Percentiles rank a stretch among this genome's conserved stretches.
phyloP scores from a whole-genome alignment of 2,888 invertebrate genomes.

The Cremastinae sp. region DNA sequence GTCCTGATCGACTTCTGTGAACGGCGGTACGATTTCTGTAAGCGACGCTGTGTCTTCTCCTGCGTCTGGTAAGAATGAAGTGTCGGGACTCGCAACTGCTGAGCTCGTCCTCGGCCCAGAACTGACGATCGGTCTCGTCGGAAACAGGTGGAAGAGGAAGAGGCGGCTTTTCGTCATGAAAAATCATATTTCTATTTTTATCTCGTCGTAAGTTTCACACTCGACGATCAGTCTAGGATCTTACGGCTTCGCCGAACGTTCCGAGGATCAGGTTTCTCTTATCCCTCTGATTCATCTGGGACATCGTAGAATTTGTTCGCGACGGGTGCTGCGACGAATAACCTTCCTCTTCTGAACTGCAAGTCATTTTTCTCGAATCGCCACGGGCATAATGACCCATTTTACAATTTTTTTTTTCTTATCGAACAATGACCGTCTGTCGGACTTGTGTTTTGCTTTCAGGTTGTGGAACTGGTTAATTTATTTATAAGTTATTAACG shows the following conservation, averaged over 20 bases:
- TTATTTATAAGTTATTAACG: slow-evolving; percentile 52
- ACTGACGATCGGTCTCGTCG: slow-evolving; percentile 72
- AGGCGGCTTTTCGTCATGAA: slow-evolving; percentile 59
- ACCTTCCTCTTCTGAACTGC: slow-evolving; percentile 72
- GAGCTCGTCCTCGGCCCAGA: slow-evolving; percentile 75
- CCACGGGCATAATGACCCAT: slow-evolving; percentile 70
- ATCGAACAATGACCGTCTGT: slow-evolving; percentile 39
- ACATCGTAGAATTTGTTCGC: slow-evolving; percentile 56
- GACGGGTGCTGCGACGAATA: slow-evolving; percentile 61
- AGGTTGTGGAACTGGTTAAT: slow-evolving; percentile 57
- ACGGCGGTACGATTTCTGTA: slow-evolving; percentile 69
- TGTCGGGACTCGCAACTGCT: slow-evolving; percentile 71
- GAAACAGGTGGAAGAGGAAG: slow-evolving; percentile 62
- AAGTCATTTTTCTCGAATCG: slow-evolving; percentile 66
- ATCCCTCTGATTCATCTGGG: slow-evolving; percentile 60
- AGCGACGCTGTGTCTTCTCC: slow-evolving; percentile 68
- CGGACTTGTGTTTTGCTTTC: slow-evolving; percentile 33
- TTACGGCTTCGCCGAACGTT: slow-evolving; percentile 67
- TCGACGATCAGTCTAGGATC: slow-evolving; percentile 22
- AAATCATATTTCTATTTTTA: slow-evolving; percentile 15
- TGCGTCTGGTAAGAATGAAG: slow-evolving; percentile 61
- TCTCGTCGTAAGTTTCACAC: neutral
- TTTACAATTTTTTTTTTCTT: slow-evolving; percentile 31
- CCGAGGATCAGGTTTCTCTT: slow-evolving; percentile 57
- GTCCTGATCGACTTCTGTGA: slow-evolving; percentile 65